A percentile compares a stretch with the other conserved stretches of the same genome.
These are phyloP conservation scores for Crenuchus spilurus DNA, from an alignment of 2,797 vertebrate species.

Conservation along the genomic window DNA sequence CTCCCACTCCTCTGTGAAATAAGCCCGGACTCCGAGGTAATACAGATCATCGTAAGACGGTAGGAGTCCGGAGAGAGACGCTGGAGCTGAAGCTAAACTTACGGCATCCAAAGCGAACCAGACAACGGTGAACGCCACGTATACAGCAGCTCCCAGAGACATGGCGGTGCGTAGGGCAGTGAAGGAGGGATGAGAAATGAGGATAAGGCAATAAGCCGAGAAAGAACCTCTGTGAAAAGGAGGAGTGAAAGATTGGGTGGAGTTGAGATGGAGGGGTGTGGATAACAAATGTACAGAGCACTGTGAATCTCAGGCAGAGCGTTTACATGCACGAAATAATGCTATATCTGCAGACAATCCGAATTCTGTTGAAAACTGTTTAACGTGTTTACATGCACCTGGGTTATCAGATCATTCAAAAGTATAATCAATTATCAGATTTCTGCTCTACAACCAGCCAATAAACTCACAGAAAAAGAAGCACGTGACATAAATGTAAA, in stretches of 20 bases:
- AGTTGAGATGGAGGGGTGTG: slow-evolving; percentile 14
- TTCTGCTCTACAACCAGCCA: too few relatives aligned
- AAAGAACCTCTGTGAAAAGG: not conserved
- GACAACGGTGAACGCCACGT: slow-evolving; percentile 75
- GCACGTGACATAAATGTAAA: not conserved
- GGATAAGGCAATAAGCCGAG: not conserved
- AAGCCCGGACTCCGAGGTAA: slow-evolving; percentile 87
- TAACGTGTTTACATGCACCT: too few relatives aligned
- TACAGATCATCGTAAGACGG: slow-evolving; percentile 86
- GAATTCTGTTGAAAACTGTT: too few relatives aligned
- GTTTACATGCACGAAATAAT: too few relatives aligned
- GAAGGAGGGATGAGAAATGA: slow-evolving; percentile 58
- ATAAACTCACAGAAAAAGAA: too few relatives aligned
- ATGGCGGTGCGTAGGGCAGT: slow-evolving; percentile 62
- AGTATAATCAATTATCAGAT: too few relatives aligned
- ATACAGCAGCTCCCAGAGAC: slow-evolving; percentile 68
- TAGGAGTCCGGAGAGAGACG: slow-evolving; percentile 60
- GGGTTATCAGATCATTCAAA: too few relatives aligned
- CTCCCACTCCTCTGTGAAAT: slow-evolving; percentile 84
- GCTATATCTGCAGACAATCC: too few relatives aligned
- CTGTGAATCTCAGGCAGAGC: too few relatives aligned
- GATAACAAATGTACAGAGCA: too few relatives aligned
- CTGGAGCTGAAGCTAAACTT: slow-evolving; percentile 3
- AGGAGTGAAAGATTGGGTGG: slow-evolving; percentile 36
- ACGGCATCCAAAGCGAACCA: slow-evolving; percentile 13